A percentile compares a stretch with the other conserved stretches of the same genome.
These are phyloP conservation scores for Cephus pulcher DNA, from an alignment of 2,888 invertebrate genomes.

Conservation along the genomic window DNA sequence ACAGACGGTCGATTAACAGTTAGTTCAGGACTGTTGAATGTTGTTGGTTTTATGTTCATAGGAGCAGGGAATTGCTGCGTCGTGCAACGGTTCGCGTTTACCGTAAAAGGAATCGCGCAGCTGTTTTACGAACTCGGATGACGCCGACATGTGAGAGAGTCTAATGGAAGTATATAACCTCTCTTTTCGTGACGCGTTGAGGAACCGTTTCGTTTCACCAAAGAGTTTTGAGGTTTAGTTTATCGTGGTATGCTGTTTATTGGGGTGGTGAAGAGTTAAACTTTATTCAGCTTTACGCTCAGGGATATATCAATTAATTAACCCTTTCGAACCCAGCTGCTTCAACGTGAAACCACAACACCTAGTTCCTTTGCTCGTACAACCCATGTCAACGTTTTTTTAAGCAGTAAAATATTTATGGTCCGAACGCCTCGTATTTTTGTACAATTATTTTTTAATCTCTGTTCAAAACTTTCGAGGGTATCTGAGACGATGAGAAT, in stretches of 20 bases:
- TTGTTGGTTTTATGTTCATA: not conserved
- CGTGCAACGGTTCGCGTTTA: not conserved
- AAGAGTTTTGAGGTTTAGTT: not conserved
- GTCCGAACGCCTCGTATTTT: not conserved
- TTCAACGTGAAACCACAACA: not conserved
- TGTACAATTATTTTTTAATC: not conserved
- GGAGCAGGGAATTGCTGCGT: not conserved
- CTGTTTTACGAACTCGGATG: not conserved
- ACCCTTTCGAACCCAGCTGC: not conserved
- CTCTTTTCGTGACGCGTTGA: not conserved
- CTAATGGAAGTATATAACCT: not conserved
- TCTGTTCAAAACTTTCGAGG: not conserved
- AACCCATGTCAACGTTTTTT: not conserved
- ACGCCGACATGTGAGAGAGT: not conserved
- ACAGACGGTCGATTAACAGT: not conserved
- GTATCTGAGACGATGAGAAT: not conserved
- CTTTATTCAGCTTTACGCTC: not conserved
- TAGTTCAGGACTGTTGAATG: not conserved
- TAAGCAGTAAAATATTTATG: not conserved
- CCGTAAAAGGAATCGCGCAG: not conserved
- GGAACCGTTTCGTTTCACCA: not conserved
- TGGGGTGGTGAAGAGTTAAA: not conserved
- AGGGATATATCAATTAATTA: not conserved
- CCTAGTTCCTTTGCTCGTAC: not conserved
- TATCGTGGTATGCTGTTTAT: not conserved